Evolutionary conservation across 2,797 vertebrate species (phyloP).

Genomic region (Rhabdophis nuchalis): DNA sequence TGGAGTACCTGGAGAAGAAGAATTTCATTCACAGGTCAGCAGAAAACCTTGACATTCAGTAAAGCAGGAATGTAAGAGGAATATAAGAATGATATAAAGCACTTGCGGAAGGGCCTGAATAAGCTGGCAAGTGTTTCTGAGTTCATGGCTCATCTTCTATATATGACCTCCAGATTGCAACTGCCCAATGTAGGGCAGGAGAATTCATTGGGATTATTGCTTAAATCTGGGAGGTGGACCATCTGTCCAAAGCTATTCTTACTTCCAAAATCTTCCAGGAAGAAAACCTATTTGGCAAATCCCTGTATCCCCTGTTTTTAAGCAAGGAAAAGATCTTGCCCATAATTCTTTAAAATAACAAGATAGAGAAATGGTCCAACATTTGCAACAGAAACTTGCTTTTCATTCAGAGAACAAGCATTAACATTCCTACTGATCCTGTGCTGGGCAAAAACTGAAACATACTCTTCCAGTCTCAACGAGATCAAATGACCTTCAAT

Average conservation of each 20-base stretch:
- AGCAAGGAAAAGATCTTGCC: background rate
- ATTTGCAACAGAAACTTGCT: background rate
- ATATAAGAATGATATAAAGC: background rate
- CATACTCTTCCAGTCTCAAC: background rate
- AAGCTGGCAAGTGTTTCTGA: background rate
- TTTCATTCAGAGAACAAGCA: background rate
- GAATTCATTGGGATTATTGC: background rate
- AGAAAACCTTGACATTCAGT: background rate
- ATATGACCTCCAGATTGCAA: background rate
- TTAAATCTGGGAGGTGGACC: background rate
- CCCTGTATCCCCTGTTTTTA: background rate
- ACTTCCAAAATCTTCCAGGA: background rate
- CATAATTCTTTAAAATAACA: background rate
- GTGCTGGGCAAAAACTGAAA: background rate
- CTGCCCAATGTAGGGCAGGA: background rate
- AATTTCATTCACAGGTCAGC: conserved; percentile 97
- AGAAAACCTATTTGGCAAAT: background rate
- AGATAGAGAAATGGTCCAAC: background rate
- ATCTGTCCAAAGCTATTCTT: background rate
- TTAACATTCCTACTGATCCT: background rate
- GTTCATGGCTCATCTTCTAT: background rate
- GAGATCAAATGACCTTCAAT: background rate
- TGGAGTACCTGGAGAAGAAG: conserved; percentile 98
- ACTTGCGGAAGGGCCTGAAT: background rate
- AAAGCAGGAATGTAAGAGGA: background rate